phyloP scores from a whole-genome alignment of 2,888 invertebrate species.

The Tachina lurida region DNA sequence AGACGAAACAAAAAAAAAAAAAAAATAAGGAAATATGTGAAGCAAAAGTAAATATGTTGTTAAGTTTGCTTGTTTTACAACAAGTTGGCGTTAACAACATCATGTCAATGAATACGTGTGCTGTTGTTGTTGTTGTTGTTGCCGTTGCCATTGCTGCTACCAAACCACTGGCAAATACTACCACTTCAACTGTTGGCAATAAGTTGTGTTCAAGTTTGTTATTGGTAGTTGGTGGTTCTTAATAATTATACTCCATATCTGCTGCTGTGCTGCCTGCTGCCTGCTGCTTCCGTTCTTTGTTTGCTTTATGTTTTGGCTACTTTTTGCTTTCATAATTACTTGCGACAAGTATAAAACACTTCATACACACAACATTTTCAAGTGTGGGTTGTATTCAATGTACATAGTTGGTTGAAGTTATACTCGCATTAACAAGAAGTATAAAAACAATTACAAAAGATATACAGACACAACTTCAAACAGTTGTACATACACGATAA shows the following conservation, averaged over 20 bases:
- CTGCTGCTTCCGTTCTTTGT: conserved; percentile 44
- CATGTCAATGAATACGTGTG: conserved; percentile 54
- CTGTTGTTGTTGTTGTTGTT: conserved; percentile 10
- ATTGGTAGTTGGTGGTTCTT: conserved; percentile 56
- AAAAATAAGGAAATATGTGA: not conserved
- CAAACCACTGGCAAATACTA: conserved; percentile 17
- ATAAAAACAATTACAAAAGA: conserved; percentile 17
- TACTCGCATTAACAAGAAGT: conserved; percentile 43
- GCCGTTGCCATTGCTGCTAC: conserved; percentile 21
- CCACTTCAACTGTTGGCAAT: conserved; percentile 37
- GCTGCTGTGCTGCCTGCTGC: conserved; percentile 5
- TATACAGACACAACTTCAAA: conserved; percentile 2
- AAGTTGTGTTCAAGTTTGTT: conserved; percentile 45
- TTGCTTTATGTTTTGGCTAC: conserved; percentile 35
- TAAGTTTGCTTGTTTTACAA: conserved; percentile 63
- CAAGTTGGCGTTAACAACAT: conserved; percentile 72
- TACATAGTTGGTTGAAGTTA: not conserved
- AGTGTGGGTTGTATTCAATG: conserved; percentile 65
- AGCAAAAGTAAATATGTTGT: conserved; percentile 55
- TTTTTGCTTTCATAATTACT: conserved; percentile 70
- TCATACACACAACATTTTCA: conserved; percentile 57
- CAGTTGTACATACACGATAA: conserved; percentile 19
- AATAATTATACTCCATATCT: conserved; percentile 45
- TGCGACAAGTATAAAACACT: conserved; percentile 67
- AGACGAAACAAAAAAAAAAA: not conserved